Percentiles rank a stretch among this genome's conserved stretches.
These are phyloP conservation scores for Drosophila picticornis DNA, from an alignment of 2,888 invertebrate species.

Conservation along the genomic window DNA sequence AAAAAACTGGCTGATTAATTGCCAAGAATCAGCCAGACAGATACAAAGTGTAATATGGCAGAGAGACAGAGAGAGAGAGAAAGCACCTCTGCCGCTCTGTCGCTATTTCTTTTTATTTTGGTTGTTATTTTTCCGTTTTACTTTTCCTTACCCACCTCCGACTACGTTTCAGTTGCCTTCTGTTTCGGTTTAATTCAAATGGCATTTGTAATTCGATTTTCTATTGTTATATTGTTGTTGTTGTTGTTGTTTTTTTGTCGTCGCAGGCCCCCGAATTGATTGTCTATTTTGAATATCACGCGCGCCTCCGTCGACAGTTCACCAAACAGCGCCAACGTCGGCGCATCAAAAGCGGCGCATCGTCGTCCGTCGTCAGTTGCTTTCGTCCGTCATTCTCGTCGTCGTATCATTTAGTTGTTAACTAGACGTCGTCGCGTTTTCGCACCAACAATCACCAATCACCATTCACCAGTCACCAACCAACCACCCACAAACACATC, in stretches of 20 bases:
- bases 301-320: conserved; percentile 57
- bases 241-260: conserved; percentile 67
- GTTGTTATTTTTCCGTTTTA: conserved; percentile 40
- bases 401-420: conserved; percentile 74
- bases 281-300: conserved; percentile 78
- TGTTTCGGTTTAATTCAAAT: conserved; percentile 70
- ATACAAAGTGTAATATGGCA: not conserved
- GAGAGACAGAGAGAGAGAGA: not conserved
- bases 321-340: conserved; percentile 61
- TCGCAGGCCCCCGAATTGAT: conserved; percentile 76
- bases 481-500: conserved; percentile 8
- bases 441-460: conserved; percentile 16
- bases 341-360: conserved; percentile 47
- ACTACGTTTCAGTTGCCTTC: conserved; percentile 24
- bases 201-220: conserved; percentile 76
- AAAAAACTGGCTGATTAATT: conserved; percentile 38
- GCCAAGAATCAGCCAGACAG: conserved; percentile 30
- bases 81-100: conserved; percentile 4
- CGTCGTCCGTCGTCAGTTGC: conserved; percentile 32
- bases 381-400: conserved; percentile 19
- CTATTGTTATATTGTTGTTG: conserved; percentile 63
- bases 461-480: not conserved
- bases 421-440: conserved; percentile 66
- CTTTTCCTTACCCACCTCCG: conserved; percentile 11
- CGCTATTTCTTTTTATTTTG: conserved; percentile 34